These are phyloP conservation scores for Aleiodes alternator DNA, from an alignment of 2,888 invertebrate genomes.

Conservation along the genomic window DNA sequence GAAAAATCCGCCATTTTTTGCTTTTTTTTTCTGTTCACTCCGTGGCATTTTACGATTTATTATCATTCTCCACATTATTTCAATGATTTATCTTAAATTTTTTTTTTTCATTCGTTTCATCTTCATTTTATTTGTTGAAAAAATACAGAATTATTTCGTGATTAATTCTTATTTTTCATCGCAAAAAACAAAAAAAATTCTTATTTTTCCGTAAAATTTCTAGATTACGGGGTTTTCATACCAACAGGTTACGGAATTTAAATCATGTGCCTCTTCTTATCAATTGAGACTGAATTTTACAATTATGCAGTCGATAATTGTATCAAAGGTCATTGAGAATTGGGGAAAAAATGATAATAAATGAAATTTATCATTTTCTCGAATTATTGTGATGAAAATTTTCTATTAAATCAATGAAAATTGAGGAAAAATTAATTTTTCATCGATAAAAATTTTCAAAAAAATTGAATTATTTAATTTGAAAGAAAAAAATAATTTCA, in stretches of 20 bases:
- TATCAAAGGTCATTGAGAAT: constrained; percentile 30
- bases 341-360: constrained; percentile 2
- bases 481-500: too few species aligned
- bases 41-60: constrained; percentile 38
- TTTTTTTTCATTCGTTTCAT: too few species aligned
- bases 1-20: constrained; percentile 47
- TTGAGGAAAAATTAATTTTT: too few species aligned
- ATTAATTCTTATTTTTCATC: too few species aligned
- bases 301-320: background rate
- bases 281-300: constrained; percentile 13
- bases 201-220: too few species aligned
- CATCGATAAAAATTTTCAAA: too few species aligned
- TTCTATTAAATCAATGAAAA: too few species aligned
- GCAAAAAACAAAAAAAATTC: too few species aligned
- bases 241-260: constrained; percentile 7
- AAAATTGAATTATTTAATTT: too few species aligned
- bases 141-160: too few species aligned
- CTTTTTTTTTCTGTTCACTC: constrained; percentile 7
- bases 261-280: constrained; percentile 9
- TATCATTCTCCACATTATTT: constrained; percentile 8
- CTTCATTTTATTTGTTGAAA: too few species aligned
- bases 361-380: background rate
- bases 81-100: background rate
- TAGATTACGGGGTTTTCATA: constrained; percentile 2
- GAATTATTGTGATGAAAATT: too few species aligned